Evolutionary conservation across 2,888 invertebrate species (phyloP), one percentile per base, ranked within the genome.

Genomic region (Plebejus anna): DNA sequence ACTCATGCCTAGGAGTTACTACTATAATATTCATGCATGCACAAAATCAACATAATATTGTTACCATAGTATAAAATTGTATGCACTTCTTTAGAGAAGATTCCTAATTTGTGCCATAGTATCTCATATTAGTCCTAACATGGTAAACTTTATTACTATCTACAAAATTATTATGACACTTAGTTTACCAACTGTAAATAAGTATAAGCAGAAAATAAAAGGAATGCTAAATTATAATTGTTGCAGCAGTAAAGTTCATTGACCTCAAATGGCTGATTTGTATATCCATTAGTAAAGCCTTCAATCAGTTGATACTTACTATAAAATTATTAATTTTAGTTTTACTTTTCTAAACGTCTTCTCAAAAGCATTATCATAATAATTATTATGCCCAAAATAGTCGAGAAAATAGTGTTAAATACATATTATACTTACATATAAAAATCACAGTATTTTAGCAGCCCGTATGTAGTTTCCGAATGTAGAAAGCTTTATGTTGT

Each of bases 21-120:
- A 36, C 28, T 32, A 70, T 70, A 70, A 36, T 70, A 16, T 42
- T 42, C 22, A 22, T 42, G 71, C 71, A 51, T 55, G 55, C 57
- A 76, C 51, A 36, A 38, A 38, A 38, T 38, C 6, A 38, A 51
- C 28, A 28, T 59, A 22, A 83, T 81, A 80, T 79, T 78, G 78
- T 80, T 77, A 77, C 78, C 79, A 78, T 79, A 32, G 78, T 79
- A 32, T 79, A 76, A 78, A 78, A 51, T 71, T 70, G 72, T 78
- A 38, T 28, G 22, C 38, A 71, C 13, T 71, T 72, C 70, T 32
- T 71, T 59, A 72, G 55, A 71, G 32, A 79, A 77, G 77, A 81
- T 80, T 81, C 81, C 80, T 81, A 80, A 77, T 79, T 79, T 78
- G 80, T 80, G 80, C 80, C 80, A 80, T 80, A 80, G 77, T 77